Base-by-base conservation (phyloP, 1,140 invertebrate species). In the Brachionus manjavacas region DNA sequence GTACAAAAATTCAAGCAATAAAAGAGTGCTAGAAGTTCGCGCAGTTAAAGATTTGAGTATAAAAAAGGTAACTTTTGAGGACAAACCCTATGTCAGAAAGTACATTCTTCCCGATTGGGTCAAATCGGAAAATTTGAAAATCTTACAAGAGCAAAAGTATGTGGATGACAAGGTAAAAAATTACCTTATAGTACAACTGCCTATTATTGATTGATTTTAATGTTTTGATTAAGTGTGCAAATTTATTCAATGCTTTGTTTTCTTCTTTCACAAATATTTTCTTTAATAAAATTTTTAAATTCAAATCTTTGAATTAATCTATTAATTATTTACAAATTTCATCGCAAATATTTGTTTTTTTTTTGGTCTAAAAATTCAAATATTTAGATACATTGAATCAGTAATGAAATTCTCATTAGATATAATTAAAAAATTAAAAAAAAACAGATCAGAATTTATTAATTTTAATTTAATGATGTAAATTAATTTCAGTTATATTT, bases 71-170 rank as follows among this genome's bases (percentile, higher is more conserved):
- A 76, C 72, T 25, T 72, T 72, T 41, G 68, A 72, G 2, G 52
- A 80, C 23, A 80, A 80, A 16, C 46, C 49, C 14, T 64, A 60
- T 64, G 46, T 64, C 23, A 14, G 79, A 35, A 81, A 81, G 52
- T 81, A 81, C 7, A 64, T 81, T 23, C 16, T 81, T 11, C 79
- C 79, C 0, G 79, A 81, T 35, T 81, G 79, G 79, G 79, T 81
- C 0, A 68, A 81, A 20, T 41, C 79, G 39, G 52, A 81, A 23
- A 39, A 68, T 41, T 43, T 81, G 52, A 81, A 68, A 43, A 25
- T 81, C 14, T 25, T 64, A 16, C 79, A 81, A 64, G 52, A 64
- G 52, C 35, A 68, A 41, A 60, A 81, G 35, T 14, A 31, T 64
- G 79, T 81, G 8, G 79, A 81, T 23, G 64, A 64, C 16, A 41